phyloP scores from a whole-genome alignment of 2,797 vertebrate genomes.

The Phyllotis vaccarum region DNA sequence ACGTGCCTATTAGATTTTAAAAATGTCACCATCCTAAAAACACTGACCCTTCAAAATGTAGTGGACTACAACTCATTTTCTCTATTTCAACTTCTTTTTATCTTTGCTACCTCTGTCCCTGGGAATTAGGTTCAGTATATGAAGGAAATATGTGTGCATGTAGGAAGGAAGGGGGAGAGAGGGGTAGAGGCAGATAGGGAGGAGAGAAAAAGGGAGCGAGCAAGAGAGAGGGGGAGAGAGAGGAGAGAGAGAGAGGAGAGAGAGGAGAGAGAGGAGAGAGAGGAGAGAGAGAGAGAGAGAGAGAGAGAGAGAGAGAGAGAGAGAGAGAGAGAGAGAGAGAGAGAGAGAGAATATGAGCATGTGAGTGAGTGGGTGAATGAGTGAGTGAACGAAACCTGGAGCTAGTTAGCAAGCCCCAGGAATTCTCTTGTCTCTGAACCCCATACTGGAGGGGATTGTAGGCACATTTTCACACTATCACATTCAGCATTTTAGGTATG shows the following conservation, averaged over 20 bases:
- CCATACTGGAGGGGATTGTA: background rate
- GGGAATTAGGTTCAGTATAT: slow-evolving; percentile 1
- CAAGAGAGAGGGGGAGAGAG: no score
- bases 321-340: no score
- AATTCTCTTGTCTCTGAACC: background rate
- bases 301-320: no score
- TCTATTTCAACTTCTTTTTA: background rate
- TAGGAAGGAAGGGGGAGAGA: no score
- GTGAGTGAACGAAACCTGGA: background rate
- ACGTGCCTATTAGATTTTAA: background rate
- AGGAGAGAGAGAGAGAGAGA: no score
- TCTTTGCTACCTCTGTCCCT: background rate
- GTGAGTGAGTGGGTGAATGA: no score
- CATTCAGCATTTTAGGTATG: background rate
- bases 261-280: no score
- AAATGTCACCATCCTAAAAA: background rate
- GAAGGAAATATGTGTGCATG: background rate
- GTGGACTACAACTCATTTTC: background rate
- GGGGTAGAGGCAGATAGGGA: no score
- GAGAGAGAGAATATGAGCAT: no score
- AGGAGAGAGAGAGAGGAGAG: no score
- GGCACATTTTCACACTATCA: background rate
- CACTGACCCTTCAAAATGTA: background rate
- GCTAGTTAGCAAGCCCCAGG: background rate
- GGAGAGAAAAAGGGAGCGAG: no score